Percentiles rank a stretch among this genome's conserved stretches.
Evolutionary conservation across 1,140 invertebrate genomes (phyloP).

Genomic region (Kradibia gibbosae): DNA sequence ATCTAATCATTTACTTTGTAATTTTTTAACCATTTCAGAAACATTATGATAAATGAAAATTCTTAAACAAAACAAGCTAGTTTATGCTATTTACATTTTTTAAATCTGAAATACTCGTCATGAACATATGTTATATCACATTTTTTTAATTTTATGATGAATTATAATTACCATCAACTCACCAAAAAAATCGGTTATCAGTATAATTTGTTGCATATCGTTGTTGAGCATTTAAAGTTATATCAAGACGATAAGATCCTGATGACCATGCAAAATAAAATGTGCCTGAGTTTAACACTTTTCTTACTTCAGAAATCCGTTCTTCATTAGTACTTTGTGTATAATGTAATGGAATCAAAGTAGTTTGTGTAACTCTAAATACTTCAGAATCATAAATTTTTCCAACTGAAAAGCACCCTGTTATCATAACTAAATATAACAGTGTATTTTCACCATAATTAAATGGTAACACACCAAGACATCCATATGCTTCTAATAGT

Average conservation of each 20-base stretch:
- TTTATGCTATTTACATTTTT: too few species aligned
- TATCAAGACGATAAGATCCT: constrained; percentile 78
- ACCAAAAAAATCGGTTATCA: constrained; percentile 97
- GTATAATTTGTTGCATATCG: constrained; percentile 83
- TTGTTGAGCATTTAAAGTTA: constrained; percentile 94
- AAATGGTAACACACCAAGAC: constrained; percentile 90
- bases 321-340: constrained; percentile 85
- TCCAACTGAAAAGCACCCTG: constrained; percentile 93
- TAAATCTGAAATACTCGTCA: too few species aligned
- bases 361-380: constrained; percentile 93
- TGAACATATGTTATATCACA: too few species aligned
- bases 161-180: too few species aligned
- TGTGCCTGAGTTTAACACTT: constrained; percentile 95
- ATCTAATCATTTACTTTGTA: too few species aligned
- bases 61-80: too few species aligned
- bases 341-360: constrained; percentile 90
- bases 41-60: too few species aligned
- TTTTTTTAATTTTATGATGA: too few species aligned
- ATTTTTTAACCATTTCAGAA: too few species aligned
- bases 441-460: constrained; percentile 88
- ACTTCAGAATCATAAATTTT: constrained; percentile 95
- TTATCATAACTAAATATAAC: constrained; percentile 93
- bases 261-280: constrained; percentile 94
- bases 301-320: constrained; percentile 83
- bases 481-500: constrained; percentile 93